These are phyloP conservation scores for Pseudorhiza aurosa DNA, from an alignment of 30 jellyfish, hydroid and myxozoan genomes.

Conservation along the genomic window DNA sequence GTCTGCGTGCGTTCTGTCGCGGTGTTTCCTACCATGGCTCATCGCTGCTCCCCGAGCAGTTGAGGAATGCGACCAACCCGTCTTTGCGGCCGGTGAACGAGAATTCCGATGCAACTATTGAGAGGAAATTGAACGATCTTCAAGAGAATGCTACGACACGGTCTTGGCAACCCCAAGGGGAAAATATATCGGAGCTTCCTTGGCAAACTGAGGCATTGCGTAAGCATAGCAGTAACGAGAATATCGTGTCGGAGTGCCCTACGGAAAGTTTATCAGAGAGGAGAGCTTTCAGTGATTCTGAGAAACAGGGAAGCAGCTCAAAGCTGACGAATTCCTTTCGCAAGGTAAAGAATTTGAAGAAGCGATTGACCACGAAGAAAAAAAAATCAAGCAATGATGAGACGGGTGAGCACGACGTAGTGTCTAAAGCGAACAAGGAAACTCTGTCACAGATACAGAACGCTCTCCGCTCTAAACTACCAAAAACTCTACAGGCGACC, in stretches of 20 bases:
- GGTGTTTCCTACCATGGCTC: conserved; percentile 33
- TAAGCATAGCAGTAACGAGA: background rate
- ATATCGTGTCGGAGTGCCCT: background rate
- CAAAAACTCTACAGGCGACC: conserved; percentile 69
- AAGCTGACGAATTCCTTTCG: background rate
- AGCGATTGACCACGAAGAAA: conserved; percentile 16
- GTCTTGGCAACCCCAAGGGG: background rate
- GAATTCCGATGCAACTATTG: background rate
- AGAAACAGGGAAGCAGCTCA: background rate
- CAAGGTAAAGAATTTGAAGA: background rate
- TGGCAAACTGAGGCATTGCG: background rate
- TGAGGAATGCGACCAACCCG: background rate
- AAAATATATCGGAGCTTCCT: background rate
- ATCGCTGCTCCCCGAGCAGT: background rate
- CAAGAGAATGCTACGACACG: background rate
- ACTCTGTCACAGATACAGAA: conserved; percentile 58
- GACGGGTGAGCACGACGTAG: background rate
- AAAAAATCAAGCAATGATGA: background rate
- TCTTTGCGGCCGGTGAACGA: background rate
- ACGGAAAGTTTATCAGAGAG: background rate
- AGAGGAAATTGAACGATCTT: background rate
- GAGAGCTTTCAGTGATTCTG: background rate
- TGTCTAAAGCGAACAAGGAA: conserved; percentile 16
- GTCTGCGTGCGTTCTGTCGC: conserved; percentile 45
- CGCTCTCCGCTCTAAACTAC: conserved; percentile 61